A percentile compares a stretch with the other conserved stretches of the same genome.
Evolutionary conservation across 2,113 vertebrate species (phyloP).

Genomic region (Plecturocebus donacophilus): DNA sequence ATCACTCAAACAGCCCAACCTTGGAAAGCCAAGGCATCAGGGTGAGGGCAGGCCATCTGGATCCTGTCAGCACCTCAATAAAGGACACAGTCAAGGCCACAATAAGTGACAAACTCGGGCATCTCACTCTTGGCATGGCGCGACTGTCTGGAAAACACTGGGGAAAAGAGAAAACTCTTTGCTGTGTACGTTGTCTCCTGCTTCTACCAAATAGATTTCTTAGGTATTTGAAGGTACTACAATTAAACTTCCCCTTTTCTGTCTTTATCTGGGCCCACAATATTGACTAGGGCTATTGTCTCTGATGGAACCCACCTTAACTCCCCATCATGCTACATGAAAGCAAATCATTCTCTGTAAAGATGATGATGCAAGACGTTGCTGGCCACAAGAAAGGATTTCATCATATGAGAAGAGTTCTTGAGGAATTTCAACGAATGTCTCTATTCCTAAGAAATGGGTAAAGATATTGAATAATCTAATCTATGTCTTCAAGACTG

Average conservation of each 20-base stretch:
- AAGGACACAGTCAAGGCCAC: not conserved
- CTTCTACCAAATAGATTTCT: not conserved
- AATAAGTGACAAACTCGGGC: not conserved
- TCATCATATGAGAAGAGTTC: not conserved
- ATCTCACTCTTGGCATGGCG: not conserved
- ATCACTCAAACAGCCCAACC: not conserved
- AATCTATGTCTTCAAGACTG: not conserved
- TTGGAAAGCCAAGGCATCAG: not conserved
- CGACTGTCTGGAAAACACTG: not conserved
- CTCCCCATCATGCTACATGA: not conserved
- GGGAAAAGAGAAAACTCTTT: not conserved
- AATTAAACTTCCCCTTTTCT: slow-evolving; percentile 18
- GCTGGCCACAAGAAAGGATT: not conserved
- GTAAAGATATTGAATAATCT: not conserved
- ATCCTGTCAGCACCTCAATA: not conserved
- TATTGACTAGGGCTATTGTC: not conserved
- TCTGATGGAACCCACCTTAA: not conserved
- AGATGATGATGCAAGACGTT: not conserved
- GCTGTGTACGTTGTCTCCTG: not conserved
- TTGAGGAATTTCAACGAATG: not conserved
- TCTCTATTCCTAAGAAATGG: not conserved
- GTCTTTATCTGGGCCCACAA: not conserved
- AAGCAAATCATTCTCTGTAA: not conserved
- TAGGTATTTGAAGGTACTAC: not conserved
- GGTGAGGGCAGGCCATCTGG: not conserved